These are phyloP conservation scores for rabbit (Oryctolagus cuniculus) DNA, from an alignment of 2,113 vertebrate genomes.

Conservation along the genomic window mOryCun1.1 NC_091434.1:159867001-159867500, in stretches of 20 bases:
- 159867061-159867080: not conserved
- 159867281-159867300: not conserved
- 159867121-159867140: not conserved
- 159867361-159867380: not conserved
- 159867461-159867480: not conserved
- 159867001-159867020: too few relatives aligned
- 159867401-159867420: not conserved
- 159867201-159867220: not conserved
- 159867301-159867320: not conserved
- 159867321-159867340: not conserved
- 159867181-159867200: not conserved
- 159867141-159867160: not conserved
- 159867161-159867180: not conserved
- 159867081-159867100: not conserved
- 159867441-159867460: not conserved
- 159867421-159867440: not conserved
- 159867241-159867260: not conserved
- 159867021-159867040: too few relatives aligned
- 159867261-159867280: not conserved
- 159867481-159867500: not conserved
- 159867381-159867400: not conserved
- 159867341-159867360: constrained; percentile 33
- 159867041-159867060: not conserved
- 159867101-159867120: not conserved
- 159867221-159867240: not conserved